Evolutionary conservation across 1,140 invertebrate species (phyloP), one percentile per base, ranked within the genome.

Genomic region (Pachypsylla venusta): DNA sequence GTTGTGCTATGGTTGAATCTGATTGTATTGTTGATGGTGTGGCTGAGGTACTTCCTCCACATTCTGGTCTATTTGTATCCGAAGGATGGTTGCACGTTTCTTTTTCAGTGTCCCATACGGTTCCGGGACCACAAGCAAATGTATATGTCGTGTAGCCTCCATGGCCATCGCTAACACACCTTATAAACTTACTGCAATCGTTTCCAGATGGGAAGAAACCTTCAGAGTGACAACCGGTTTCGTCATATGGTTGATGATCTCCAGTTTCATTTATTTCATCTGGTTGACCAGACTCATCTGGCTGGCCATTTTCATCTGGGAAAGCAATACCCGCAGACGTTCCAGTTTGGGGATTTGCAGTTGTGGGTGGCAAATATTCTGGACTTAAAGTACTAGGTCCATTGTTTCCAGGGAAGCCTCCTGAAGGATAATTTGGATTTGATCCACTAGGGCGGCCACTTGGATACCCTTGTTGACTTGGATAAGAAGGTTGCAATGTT

Each of bases 121-220:
- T 87, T 60, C 81, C 79, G 42, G 75, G 73, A 19, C 78, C 80
- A 67, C 84, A 88, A 12, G 73, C 74, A 70, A 83, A 88, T 64
- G 83, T 78, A 64, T 81, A 81, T 67, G 75, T 78, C 55, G 71
- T 77, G 61, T 76, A 84, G 1, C 70, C 71, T 57, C 72, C 75
- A 27, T 73, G 66, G 0, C 76, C 76, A 59, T 79, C 75, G 57
- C 75, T 74, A 19, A 87, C 81, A 70, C 86, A 89, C 70, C 84
- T 77, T 66, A 86, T 86, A 68, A 88, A 89, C 69, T 84, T 84
- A 60, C 73, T 78, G 66, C 87, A 90, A 67, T 89, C 77, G 61
- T 75, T 70, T 30, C 73, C 74, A 71, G 85, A 79, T 28, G 78
- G 76, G 61, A 82, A 73, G 70, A 83, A 87, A 63, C 83, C 85